These are phyloP conservation scores for Pasiphila rectangulata DNA, from an alignment of 2,888 invertebrate genomes.

Conservation along the genomic window DNA sequence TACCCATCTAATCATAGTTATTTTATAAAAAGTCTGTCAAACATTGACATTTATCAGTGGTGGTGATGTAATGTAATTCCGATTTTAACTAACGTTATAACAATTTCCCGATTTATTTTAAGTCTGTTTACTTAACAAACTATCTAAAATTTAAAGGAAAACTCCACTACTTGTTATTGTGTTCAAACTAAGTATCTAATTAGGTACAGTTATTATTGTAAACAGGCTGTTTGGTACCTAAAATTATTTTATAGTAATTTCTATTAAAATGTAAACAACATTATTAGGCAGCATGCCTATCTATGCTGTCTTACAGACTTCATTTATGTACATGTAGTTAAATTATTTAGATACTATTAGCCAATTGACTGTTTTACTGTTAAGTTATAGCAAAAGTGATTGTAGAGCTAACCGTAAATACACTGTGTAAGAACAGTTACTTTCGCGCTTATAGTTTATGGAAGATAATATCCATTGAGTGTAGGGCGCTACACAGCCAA, in stretches of 20 bases:
- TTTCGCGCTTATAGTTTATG: conserved; percentile 58
- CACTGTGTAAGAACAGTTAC: conserved; percentile 54
- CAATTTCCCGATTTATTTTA: neutral
- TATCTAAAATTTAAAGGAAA: neutral
- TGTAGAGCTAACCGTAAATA: conserved; percentile 62
- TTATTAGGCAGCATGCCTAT: neutral
- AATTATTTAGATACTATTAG: neutral
- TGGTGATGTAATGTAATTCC: conserved; percentile 9
- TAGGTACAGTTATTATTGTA: neutral
- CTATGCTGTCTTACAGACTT: neutral
- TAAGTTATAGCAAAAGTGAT: conserved; percentile 51
- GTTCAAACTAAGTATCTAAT: neutral
- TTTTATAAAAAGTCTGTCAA: neutral
- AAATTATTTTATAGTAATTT: conserved; percentile 8
- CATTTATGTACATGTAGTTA: neutral
- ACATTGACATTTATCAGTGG: neutral
- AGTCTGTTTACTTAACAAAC: conserved; percentile 7
- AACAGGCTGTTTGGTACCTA: conserved; percentile 10
- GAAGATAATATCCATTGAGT: conserved; percentile 34
- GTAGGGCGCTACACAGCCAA: conserved; percentile 41
- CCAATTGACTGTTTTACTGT: conserved; percentile 14
- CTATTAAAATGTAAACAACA: conserved; percentile 1
- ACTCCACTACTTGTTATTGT: conserved; percentile 1
- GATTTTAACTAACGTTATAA: conserved; percentile 44
- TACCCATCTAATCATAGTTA: neutral